Conservation (phyloP, 2,888 invertebrate genomes). For the Agriopis marginaria region DNA sequence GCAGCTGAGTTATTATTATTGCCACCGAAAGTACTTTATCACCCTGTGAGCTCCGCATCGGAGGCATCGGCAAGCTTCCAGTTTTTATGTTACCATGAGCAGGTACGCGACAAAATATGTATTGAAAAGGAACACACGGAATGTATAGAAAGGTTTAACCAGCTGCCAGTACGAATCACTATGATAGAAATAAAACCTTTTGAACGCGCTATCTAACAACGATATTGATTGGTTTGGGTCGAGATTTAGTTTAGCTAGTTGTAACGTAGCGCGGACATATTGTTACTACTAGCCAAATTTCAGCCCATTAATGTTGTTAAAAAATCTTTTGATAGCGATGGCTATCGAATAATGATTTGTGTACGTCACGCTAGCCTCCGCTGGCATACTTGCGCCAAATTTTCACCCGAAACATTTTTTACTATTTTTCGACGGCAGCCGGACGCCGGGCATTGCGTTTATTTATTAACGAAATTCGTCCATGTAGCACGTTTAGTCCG, state of each 20-base stretch:
- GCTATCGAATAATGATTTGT: constrained; percentile 81
- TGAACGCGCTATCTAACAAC: constrained; percentile 49
- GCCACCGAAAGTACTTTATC: constrained; percentile 26
- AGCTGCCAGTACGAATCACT: constrained; percentile 57
- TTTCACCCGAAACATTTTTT: constrained; percentile 73
- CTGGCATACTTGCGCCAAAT: constrained; percentile 84
- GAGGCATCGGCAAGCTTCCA: constrained; percentile 21
- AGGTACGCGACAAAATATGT: constrained; percentile 33
- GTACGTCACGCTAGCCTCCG: constrained; percentile 71
- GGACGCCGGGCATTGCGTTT: constrained; percentile 79
- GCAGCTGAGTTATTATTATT: constrained; percentile 45
- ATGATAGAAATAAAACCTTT: constrained; percentile 51
- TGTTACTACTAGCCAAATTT: constrained; percentile 50
- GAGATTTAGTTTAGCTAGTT: too few relatives aligned
- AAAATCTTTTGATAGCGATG: constrained; percentile 81
- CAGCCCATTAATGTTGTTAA: constrained; percentile 77
- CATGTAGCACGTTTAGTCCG: constrained; percentile 70
- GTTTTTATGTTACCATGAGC: constrained; percentile 44
- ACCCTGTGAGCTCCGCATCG: constrained; percentile 19
- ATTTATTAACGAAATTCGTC: constrained; percentile 86
- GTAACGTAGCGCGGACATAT: too few relatives aligned
- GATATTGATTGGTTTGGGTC: constrained; percentile 23
- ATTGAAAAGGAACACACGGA: constrained; percentile 51
- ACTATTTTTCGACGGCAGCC: constrained; percentile 73
- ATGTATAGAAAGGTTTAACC: constrained; percentile 64